Base-by-base conservation (phyloP, 2,113 vertebrate species). In the Paradisaea rubra region DNA sequence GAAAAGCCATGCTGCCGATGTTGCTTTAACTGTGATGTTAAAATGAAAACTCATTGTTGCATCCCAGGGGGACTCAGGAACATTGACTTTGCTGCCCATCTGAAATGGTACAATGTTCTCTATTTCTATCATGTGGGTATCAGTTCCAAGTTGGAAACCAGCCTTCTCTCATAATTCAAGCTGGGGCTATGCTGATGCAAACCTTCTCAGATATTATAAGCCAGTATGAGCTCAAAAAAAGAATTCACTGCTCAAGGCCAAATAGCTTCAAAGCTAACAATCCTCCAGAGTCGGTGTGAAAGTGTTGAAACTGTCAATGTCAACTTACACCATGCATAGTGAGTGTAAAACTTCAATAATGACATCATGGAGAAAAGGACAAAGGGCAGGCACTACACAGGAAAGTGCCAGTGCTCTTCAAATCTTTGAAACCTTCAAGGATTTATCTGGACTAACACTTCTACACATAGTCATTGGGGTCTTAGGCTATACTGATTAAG, bases 201-300 rank as follows among this genome's bases (percentile, higher is more conserved):
- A 96, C 96, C 97, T 98, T 98, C 97, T 97, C 96, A 96, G 97
- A 98, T 98, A 98, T 98, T 98, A 98, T 97, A 98, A 99, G 98
- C 98, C 98, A 98, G 98, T 98, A 97, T 98, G 98, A 99, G 98
- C 98, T 98, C 98, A 98, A 97, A 98, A 99, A 98, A 99, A 98
- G 98, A 98, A 99, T 99, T 99, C 98, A 98, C 97, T 97, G 99
- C 99, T 99, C 98, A 99, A 98, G 99, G 98, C 98, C 98, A 99
- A 98, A 99, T 98, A 99, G 98, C 98, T 99, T 99, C 98, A 99
- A 99, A 99, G 99, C 98, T 98, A 98, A 98, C 98, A 98, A 99
- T 98, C 97, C 98, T 98, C 98, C 95, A 97, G 98, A 98, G 99
- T 97, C 98, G 88, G 98, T 96, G 97, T 98, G 98, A 97, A 98